Conservation (phyloP, 2,113 vertebrate genomes). For the Uria aalge region DNA sequence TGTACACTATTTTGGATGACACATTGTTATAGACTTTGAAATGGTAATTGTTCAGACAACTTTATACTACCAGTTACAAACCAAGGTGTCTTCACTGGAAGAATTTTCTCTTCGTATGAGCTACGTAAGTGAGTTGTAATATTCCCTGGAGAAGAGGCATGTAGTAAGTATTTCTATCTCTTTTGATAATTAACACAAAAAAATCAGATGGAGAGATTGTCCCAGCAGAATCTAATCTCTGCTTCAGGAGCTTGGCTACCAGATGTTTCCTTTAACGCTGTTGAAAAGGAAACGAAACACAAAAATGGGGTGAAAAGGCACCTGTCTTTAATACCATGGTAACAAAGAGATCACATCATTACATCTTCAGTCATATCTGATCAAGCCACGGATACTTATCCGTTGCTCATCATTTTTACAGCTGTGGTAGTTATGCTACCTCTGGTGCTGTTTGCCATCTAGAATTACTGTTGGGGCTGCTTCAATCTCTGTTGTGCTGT, state of each 20-base stretch:
- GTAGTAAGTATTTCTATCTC: neutral
- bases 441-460: neutral
- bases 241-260: neutral
- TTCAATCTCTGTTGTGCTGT: slow-evolving; percentile 9
- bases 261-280: neutral
- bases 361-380: neutral
- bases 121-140: neutral
- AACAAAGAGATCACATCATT: neutral
- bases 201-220: neutral
- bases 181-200: neutral
- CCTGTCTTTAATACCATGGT: neutral
- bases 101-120: neutral
- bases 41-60: neutral
- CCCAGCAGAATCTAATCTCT: neutral
- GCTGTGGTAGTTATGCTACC: neutral
- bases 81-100: neutral
- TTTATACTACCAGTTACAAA: neutral
- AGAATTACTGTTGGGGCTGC: slow-evolving; percentile 29
- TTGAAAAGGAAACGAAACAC: neutral
- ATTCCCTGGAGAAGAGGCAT: neutral
- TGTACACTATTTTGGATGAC: neutral
- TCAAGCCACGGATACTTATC: neutral
- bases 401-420: neutral
- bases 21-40: neutral
- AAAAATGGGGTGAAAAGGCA: neutral